A percentile compares a stretch with the other conserved stretches of the same genome.
phyloP scores from a whole-genome alignment of 2,797 vertebrate genomes.

The Emys orbicularis region DNA sequence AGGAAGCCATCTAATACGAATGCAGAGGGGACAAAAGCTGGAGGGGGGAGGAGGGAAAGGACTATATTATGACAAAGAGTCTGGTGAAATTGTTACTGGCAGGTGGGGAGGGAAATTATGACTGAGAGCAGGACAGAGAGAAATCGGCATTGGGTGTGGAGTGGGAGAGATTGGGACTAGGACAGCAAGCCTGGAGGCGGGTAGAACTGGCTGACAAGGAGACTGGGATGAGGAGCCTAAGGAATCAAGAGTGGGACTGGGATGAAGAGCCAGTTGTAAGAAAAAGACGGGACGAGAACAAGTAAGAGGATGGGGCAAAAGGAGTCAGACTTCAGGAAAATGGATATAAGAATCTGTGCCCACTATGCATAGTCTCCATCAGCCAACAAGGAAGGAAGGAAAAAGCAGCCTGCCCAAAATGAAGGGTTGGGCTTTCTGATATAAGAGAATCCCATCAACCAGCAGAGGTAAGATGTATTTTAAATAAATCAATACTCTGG shows the following conservation, averaged over 20 bases:
- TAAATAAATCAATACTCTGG: too few relatives aligned
- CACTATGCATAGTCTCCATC: background rate
- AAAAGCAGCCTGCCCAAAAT: too few relatives aligned
- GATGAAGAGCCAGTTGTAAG: background rate
- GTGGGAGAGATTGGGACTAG: background rate
- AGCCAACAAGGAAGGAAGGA: too few relatives aligned
- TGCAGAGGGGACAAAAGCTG: background rate
- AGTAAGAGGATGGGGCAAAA: background rate
- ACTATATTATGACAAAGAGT: accelerated
- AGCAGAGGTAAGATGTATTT: too few relatives aligned
- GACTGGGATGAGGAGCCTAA: background rate
- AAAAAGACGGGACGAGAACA: background rate
- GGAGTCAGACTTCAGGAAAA: background rate
- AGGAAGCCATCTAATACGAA: background rate
- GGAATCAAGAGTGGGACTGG: background rate
- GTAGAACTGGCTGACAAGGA: background rate
- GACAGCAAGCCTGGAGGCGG: background rate
- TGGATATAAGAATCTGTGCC: background rate
- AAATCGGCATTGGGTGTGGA: background rate
- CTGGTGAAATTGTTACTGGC: background rate
- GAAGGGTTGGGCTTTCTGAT: too few relatives aligned
- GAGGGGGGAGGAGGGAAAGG: background rate
- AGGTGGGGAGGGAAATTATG: background rate
- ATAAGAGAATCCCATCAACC: too few relatives aligned
- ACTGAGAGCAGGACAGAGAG: background rate